These are phyloP conservation scores for Spisula subtruncata DNA, from an alignment of 2,888 invertebrate genomes.

Conservation along the genomic window DNA sequence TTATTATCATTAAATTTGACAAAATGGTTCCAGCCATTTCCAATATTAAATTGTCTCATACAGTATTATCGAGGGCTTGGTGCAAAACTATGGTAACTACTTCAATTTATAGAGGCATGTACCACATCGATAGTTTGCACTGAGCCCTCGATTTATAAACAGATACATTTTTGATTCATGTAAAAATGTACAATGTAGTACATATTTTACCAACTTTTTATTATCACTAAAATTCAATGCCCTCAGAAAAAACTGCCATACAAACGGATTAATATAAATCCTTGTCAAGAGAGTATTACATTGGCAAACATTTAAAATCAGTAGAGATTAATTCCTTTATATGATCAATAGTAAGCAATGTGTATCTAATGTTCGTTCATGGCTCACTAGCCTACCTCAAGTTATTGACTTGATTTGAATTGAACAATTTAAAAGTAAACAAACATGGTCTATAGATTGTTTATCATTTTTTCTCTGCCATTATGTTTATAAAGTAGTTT, in stretches of 20 bases:
- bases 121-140: no score
- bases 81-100: no score
- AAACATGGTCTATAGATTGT: neutral
- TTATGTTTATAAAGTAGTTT: neutral
- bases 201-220: neutral
- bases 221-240: neutral
- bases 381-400: neutral
- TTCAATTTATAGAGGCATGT: no score
- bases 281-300: neutral
- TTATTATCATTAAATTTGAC: no score
- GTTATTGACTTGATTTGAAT: neutral
- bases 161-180: neutral
- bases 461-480: neutral
- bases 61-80: no score
- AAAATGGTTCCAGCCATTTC: no score
- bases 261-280: neutral
- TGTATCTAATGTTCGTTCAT: neutral
- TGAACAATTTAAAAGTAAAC: neutral
- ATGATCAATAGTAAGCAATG: neutral
- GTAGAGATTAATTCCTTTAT: neutral
- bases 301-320: slow-evolving; percentile 1
- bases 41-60: no score
- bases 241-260: neutral
- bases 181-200: neutral
- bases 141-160: no score